Percentiles rank a stretch among this genome's conserved stretches.
Evolutionary conservation across 1,140 invertebrate genomes (phyloP).

Genomic region (Pemphigus obesinymphae): DNA sequence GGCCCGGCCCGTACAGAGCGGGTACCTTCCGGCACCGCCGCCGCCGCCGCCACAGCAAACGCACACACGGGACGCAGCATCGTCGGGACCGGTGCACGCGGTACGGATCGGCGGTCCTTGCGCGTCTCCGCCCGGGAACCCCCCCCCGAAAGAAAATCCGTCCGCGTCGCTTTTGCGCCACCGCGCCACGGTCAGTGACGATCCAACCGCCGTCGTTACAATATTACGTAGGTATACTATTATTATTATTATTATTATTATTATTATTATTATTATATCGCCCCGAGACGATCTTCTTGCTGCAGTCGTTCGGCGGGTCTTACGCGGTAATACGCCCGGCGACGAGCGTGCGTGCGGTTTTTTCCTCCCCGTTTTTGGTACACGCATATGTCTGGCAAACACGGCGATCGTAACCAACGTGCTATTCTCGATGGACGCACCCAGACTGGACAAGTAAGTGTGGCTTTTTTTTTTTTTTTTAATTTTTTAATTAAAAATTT

Average conservation of each 20-base stretch:
- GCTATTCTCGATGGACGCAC: conserved; percentile 13
- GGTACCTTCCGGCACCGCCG: neutral
- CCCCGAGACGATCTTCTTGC: neutral
- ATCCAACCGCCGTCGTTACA: neutral
- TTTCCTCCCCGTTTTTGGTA: neutral
- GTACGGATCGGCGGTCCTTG: neutral
- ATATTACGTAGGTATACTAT: too few species aligned
- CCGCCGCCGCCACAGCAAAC: too few species aligned
- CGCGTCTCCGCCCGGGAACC: too few species aligned
- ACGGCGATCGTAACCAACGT: neutral
- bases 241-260: too few species aligned
- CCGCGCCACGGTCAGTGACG: conserved; percentile 16
- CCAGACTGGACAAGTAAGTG: neutral
- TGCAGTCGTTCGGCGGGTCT: neutral
- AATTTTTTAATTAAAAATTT: neutral
- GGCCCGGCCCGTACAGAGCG: neutral
- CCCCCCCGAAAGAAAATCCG: conserved; percentile 31
- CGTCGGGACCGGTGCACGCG: neutral
- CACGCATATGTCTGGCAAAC: neutral
- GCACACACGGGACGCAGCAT: too few species aligned
- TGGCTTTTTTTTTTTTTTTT: neutral
- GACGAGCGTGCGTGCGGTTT: neutral
- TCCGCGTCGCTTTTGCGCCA: conserved; percentile 33
- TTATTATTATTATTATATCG: neutral
- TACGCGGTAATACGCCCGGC: neutral